Evolutionary conservation across 2,797 vertebrate genomes (phyloP).

Genomic region (Phalanger gymnotis): DNA sequence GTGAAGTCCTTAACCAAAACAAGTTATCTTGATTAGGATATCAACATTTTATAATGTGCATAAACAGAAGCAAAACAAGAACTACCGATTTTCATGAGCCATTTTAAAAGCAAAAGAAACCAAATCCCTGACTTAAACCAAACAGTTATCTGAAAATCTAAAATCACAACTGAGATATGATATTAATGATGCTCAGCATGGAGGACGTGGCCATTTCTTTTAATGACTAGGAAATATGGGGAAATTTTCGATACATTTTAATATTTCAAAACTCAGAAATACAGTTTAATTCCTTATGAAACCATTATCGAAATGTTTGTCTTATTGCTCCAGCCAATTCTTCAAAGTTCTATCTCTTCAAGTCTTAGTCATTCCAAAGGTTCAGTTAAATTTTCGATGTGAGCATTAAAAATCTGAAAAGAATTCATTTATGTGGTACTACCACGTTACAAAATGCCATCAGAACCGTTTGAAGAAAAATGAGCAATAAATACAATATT

Average conservation of each 20-base stretch:
- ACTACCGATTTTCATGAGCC: slow-evolving; percentile 45
- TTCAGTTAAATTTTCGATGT: slow-evolving; percentile 67
- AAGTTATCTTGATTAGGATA: slow-evolving; percentile 61
- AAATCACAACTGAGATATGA: slow-evolving; percentile 62
- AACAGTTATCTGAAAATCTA: slow-evolving; percentile 59
- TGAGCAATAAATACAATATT: slow-evolving; percentile 59
- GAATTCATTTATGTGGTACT: slow-evolving; percentile 56
- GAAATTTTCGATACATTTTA: slow-evolving; percentile 56
- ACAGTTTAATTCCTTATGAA: slow-evolving; percentile 46
- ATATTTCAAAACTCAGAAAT: slow-evolving; percentile 51
- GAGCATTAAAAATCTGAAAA: slow-evolving; percentile 71
- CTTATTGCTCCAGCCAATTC: slow-evolving; percentile 48
- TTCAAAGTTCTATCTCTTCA: slow-evolving; percentile 62
- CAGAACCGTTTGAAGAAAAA: slow-evolving; percentile 68
- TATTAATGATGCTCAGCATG: slow-evolving; percentile 59
- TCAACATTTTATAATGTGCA: slow-evolving; percentile 64
- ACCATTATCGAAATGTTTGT: slow-evolving; percentile 43
- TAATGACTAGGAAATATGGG: slow-evolving; percentile 53
- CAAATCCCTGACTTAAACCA: slow-evolving; percentile 64
- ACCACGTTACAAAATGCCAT: slow-evolving; percentile 63
- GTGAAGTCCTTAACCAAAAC: slow-evolving; percentile 52
- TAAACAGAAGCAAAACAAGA: slow-evolving; percentile 68
- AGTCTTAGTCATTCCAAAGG: slow-evolving; percentile 56
- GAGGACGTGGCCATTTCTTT: slow-evolving; percentile 51
- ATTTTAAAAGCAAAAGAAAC: slow-evolving; percentile 62